Conservation (phyloP, 2,888 invertebrate genomes). For the Conus canariensis region DNA sequence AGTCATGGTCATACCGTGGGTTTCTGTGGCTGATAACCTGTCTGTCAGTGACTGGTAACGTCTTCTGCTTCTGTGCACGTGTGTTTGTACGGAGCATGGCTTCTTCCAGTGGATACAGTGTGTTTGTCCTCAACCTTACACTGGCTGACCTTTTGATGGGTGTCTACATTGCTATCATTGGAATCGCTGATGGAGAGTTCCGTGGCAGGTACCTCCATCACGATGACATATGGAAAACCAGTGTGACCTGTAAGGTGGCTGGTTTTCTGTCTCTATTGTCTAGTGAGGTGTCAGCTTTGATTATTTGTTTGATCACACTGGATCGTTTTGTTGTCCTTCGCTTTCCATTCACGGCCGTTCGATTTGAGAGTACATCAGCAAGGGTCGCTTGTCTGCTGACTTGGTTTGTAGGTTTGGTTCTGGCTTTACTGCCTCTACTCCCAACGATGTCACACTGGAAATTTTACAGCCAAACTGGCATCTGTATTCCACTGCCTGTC, state of each 20-base stretch:
- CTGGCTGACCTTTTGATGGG: not conserved
- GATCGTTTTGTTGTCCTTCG: slow-evolving; percentile 2
- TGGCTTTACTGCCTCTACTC: not conserved
- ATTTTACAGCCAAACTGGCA: not conserved
- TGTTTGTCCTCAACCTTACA: not conserved
- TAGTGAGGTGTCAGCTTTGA: not conserved
- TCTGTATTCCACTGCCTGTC: not conserved
- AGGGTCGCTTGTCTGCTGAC: not conserved
- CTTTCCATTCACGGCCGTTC: not conserved
- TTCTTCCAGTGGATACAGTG: not conserved
- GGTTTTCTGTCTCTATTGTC: not conserved
- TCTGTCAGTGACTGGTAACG: not conserved
- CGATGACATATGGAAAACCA: not conserved
- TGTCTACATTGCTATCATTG: slow-evolving; percentile 1
- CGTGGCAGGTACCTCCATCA: not conserved
- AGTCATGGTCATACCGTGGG: not conserved
- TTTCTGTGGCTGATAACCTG: not conserved
- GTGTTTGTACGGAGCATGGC: not conserved
- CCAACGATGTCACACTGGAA: not conserved
- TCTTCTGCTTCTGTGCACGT: not conserved
- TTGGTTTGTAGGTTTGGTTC: not conserved
- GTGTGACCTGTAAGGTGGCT: not conserved
- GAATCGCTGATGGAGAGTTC: not conserved
- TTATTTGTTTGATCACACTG: not conserved
- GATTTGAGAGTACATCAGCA: not conserved